Evolutionary conservation across 2,113 vertebrate species (phyloP).

Genomic region (Martes martes): DNA sequence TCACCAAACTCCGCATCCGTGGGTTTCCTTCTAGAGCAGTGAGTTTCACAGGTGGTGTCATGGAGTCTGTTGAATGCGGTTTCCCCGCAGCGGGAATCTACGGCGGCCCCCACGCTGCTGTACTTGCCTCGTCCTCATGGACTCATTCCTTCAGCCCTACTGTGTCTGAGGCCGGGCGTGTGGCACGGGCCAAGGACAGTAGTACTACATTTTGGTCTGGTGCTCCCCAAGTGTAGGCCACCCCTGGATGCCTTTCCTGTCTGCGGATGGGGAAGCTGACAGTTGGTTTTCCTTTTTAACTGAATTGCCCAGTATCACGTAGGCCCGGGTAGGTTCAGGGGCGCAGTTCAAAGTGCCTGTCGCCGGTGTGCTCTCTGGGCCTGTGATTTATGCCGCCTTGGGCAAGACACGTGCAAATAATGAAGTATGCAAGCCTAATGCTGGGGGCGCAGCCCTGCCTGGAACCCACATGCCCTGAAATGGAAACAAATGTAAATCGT

Average conservation of each 20-base stretch:
- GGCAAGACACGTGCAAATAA: neutral
- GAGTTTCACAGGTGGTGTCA: neutral
- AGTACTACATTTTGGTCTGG: neutral
- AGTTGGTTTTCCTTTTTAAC: neutral
- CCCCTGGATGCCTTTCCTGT: neutral
- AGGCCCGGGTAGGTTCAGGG: neutral
- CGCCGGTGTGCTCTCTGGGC: neutral
- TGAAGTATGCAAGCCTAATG: neutral
- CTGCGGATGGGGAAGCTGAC: neutral
- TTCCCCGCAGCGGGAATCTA: neutral
- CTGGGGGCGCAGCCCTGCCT: neutral
- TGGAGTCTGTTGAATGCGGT: neutral
- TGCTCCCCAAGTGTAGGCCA: neutral
- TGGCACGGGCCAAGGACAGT: neutral
- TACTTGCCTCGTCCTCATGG: neutral
- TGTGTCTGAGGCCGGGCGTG: neutral
- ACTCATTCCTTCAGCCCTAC: neutral
- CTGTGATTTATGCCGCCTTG: neutral
- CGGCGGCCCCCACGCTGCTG: too few relatives aligned
- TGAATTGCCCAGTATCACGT: neutral
- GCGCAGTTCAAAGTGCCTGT: neutral
- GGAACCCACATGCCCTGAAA: neutral
- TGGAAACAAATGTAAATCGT: slow-evolving; percentile 9
- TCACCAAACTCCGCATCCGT: neutral
- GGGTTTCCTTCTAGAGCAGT: slow-evolving; percentile 13